These are phyloP conservation scores for Tipula lateralis DNA, from an alignment of 2,888 invertebrate genomes.

Conservation along the genomic window DNA sequence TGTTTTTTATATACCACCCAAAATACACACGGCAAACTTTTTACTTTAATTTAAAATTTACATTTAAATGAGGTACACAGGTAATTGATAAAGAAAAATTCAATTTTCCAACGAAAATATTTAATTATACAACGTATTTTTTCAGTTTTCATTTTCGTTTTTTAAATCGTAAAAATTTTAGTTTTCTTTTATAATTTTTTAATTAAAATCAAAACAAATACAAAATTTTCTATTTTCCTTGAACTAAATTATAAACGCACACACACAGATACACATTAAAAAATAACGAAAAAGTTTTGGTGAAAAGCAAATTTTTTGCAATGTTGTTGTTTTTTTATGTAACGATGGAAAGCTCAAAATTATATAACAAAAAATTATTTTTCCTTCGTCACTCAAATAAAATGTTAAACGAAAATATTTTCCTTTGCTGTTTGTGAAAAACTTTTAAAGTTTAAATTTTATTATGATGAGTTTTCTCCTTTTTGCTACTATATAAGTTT, in stretches of 20 bases:
- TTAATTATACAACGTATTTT: not conserved
- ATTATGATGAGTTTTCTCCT: not conserved
- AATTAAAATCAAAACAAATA: not conserved
- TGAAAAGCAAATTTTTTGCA: not conserved
- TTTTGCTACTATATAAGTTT: not conserved
- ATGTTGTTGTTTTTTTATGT: not conserved
- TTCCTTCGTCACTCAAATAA: not conserved
- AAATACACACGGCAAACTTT: not conserved
- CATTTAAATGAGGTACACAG: not conserved
- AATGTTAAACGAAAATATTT: not conserved
- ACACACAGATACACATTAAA: too few relatives aligned
- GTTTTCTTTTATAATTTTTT: conserved; percentile 16
- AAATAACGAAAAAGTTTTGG: not conserved
- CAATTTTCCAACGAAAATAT: not conserved
- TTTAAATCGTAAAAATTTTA: not conserved
- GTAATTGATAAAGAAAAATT: not conserved
- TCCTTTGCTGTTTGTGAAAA: not conserved
- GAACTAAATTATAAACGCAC: not conserved
- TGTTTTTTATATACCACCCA: too few relatives aligned
- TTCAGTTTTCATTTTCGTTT: not conserved
- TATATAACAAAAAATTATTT: not conserved
- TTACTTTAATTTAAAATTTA: not conserved
- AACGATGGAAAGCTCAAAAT: not conserved
- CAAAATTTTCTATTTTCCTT: not conserved
- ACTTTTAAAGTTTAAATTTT: not conserved